These are phyloP conservation scores for Rhabdornis inornatus DNA, from an alignment of 2,113 vertebrate species.

Conservation along the genomic window DNA sequence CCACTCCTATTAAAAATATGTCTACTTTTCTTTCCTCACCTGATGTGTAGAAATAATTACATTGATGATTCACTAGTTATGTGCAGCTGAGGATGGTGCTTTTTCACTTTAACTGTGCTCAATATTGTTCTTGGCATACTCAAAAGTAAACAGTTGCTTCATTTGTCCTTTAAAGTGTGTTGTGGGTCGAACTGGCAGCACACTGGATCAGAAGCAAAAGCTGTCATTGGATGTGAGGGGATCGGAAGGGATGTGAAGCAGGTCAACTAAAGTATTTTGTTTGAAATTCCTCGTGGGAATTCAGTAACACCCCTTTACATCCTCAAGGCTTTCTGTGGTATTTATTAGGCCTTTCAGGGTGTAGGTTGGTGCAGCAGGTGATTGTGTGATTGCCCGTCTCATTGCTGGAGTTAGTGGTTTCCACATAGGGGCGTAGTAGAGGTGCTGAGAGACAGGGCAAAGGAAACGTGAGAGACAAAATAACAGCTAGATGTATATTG, in stretches of 20 bases:
- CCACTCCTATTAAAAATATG: not conserved
- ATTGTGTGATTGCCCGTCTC: not conserved
- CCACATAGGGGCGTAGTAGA: not conserved
- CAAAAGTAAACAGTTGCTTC: conserved; percentile 40
- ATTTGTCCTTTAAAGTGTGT: not conserved
- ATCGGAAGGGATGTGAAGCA: not conserved
- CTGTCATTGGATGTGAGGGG: not conserved
- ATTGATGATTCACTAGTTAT: not conserved
- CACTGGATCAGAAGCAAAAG: not conserved
- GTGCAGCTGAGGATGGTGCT: not conserved
- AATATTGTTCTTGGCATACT: conserved; percentile 37
- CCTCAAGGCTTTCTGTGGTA: not conserved
- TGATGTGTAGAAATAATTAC: not conserved
- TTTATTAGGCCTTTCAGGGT: not conserved
- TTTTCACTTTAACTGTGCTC: not conserved
- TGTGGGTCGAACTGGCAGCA: not conserved
- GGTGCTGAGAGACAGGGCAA: not conserved
- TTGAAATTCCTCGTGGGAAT: not conserved
- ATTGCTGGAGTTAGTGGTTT: not conserved
- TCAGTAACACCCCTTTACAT: not conserved
- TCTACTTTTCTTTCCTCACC: not conserved
- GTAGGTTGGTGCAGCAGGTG: not conserved
- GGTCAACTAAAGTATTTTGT: not conserved
- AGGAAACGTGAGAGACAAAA: not conserved
- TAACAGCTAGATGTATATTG: not conserved